Conservation (phyloP, 2,888 invertebrate species). For the Dorcus parallelipipedus region DNA sequence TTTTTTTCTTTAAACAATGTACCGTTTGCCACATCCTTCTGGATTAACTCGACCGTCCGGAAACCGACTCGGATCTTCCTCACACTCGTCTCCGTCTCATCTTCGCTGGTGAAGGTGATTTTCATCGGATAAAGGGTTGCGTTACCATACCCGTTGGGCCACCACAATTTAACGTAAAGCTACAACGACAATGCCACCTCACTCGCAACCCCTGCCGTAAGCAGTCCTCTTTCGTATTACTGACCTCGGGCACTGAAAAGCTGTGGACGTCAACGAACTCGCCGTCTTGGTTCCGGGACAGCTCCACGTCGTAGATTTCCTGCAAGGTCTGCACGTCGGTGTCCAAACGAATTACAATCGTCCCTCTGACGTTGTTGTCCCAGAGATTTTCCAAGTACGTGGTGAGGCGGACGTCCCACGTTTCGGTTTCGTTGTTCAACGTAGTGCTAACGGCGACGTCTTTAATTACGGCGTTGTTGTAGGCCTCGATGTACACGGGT, state of each 20-base stretch:
- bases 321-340: constrained; percentile 24
- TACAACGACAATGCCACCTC: constrained; percentile 30
- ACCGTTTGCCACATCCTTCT: constrained; percentile 49
- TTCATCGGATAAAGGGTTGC: constrained; percentile 72
- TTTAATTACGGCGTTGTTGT: constrained; percentile 60
- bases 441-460: constrained; percentile 51
- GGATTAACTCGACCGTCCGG: constrained; percentile 77
- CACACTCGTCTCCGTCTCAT: constrained; percentile 41
- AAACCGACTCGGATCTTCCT: constrained; percentile 76
- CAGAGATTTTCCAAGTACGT: constrained; percentile 43
- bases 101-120: constrained; percentile 49
- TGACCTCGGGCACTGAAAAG: constrained; percentile 30
- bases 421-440: constrained; percentile 5
- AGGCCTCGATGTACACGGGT: constrained; percentile 63
- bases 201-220: no score
- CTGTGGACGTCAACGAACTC: constrained; percentile 36
- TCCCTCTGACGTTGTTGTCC: constrained; percentile 26
- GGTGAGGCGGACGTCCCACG: constrained; percentile 33
- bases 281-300: constrained; percentile 29
- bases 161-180: constrained; percentile 70
- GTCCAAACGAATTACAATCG: constrained; percentile 22
- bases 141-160: constrained; percentile 90
- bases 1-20: no score
- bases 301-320: constrained; percentile 20
- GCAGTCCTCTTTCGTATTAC: background rate